Base-by-base conservation (phyloP, 2,888 invertebrate species). In the Eurytoma californica region DNA sequence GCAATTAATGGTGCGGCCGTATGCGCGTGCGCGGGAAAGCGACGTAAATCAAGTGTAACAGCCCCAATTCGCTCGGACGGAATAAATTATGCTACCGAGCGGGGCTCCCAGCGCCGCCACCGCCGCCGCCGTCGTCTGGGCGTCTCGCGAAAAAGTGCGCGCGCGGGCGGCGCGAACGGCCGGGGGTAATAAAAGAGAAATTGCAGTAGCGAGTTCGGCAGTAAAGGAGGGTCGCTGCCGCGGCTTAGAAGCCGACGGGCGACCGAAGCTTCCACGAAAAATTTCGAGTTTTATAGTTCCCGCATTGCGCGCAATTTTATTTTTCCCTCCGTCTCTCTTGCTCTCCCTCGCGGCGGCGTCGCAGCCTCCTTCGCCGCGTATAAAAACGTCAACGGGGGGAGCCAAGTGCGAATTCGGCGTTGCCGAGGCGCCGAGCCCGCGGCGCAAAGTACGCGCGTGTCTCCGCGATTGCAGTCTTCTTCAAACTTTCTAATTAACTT, bases 31-130 rank as follows among this genome's bases (percentile, higher is more conserved):
- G 68, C 70, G 77, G 75, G 63, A 79, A 72, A 77, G 69, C 72
- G 70, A 72, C 81, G 80, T 82, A 82, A 82, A 82, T 82, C 82
- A 82, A 82, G 81, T 70, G 80, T 82, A 82, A 82, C 82, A 82
- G 77, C 82, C 82, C 81, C 82, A 82, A 82, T 82, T 82, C 82
- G 78, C 79, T 75, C 69, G 80, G 74, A 72, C 68, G 75, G 80
- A 80, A 82, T 82, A 82, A 82, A 82, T 82, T 82, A 82, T 80
- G 82, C 81, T 79, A 81, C 80, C 82, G 76, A 76, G 39, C 73
- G 66, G 72, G 72, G 67, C 53, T 69, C 79, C 12, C 28, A 24
- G 28, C 28, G 14, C n/a, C 69, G 68, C 12, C 49, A 65, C 60
- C 74, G 60, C 51, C 65, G 39, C 67, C 76, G 55, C 69, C 80